Evolutionary conservation across 1,140 invertebrate genomes (phyloP), one percentile per base, ranked within the genome.

Genomic region (Octopus bimaculoides): DNA sequence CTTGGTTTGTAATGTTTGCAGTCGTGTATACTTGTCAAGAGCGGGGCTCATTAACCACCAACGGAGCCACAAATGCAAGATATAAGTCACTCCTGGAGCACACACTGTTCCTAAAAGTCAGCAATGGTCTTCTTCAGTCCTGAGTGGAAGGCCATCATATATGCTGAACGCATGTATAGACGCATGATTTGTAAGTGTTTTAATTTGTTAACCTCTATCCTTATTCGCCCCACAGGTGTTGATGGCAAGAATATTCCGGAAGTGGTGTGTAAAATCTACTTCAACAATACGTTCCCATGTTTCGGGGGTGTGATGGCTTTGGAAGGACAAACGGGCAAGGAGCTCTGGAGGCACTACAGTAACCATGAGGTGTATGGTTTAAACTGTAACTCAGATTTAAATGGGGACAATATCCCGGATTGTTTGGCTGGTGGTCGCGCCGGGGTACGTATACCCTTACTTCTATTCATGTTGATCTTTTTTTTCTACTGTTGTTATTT

Each of bases 281-380:
- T 95, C 86, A 89, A 91, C 71, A 92, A 92, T 9, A 90, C 91
- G 78, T 88, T 89, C 41, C 93, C 93, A 4, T 96, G 95, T 88
- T 91, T 93, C 80, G 95, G 95, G 8, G 95, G 95, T 20, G 90
- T 96, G 26, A 87, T 96, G 78, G 95, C 95, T 5, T 83, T 96
- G 10, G 92, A 96, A 89, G 95, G 95, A 3, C 88, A 85, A 74
- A 93, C 92, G 77, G 95, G 95, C 3, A 89, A 92, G 73, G 92
- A 93, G n/a, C 78, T 96, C 17, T 96, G 95, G 95, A 92, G 92
- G 12, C 92, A 93, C 80, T 95, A 94, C 93, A 92, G 93, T 9
- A 14, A 79, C 61, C 94, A 95, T 86, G 94, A 94, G 83, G 91
- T 96, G 54, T 95, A 94, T 87, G 93, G 93, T 4, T 84, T 96